Conservation (phyloP, 2,888 invertebrate species). For the Callinectes sapidus region DNA sequence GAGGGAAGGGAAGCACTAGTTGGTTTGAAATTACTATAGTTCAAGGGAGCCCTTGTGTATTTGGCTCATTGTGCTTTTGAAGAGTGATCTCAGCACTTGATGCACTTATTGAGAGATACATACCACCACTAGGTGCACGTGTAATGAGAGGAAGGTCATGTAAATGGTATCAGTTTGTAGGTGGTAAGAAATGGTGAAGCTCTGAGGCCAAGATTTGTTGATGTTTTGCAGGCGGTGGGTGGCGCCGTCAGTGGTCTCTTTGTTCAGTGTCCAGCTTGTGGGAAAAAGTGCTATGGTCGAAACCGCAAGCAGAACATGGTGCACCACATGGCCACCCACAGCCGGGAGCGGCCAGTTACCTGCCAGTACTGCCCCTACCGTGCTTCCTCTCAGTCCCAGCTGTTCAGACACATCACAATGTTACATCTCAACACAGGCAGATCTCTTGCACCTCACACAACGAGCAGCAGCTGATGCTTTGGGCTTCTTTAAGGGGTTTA, state of each 20-base stretch:
- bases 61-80: background rate
- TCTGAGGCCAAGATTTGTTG: constrained; percentile 66
- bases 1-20: constrained; percentile 5
- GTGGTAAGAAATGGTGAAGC: constrained; percentile 41
- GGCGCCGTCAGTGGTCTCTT: constrained; percentile 58
- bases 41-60: background rate
- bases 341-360: constrained; percentile 65
- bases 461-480: constrained; percentile 37
- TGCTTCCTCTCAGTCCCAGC: constrained; percentile 67
- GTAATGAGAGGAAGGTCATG: constrained; percentile 5
- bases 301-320: constrained; percentile 72
- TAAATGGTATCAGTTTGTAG: background rate
- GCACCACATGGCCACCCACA: constrained; percentile 72
- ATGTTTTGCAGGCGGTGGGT: constrained; percentile 68
- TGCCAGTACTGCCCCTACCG: constrained; percentile 72
- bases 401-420: constrained; percentile 70
- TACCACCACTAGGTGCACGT: constrained; percentile 13
- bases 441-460: constrained; percentile 51
- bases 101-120: constrained; percentile 33
- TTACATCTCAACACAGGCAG: constrained; percentile 60
- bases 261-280: constrained; percentile 70
- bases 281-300: constrained; percentile 72
- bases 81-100: background rate
- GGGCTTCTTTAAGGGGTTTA: constrained; percentile 22
- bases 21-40: background rate